Evolutionary conservation across 2,797 vertebrate species (phyloP).

Genomic region (Masticophis lateralis): DNA sequence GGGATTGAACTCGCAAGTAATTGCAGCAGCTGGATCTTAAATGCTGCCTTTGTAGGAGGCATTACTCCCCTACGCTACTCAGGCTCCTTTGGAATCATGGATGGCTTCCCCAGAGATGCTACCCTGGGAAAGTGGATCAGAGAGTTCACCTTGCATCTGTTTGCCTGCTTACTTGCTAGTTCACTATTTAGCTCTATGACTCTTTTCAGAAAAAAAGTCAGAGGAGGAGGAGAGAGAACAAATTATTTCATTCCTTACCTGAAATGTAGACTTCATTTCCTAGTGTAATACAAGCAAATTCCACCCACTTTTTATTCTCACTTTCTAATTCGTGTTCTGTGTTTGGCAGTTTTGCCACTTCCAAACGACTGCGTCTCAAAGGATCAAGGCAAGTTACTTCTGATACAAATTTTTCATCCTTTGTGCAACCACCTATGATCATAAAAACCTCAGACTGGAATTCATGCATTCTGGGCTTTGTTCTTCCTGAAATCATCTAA

Average conservation of each 20-base stretch:
- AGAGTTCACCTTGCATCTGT: not conserved
- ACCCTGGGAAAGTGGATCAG: not conserved
- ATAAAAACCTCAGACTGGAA: slow-evolving; percentile 96
- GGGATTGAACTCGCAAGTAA: too few species aligned
- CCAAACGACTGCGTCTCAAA: slow-evolving; percentile 89
- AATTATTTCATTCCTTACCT: slow-evolving; percentile 73
- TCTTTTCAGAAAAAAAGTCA: not conserved
- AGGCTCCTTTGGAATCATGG: not conserved
- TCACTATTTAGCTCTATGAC: not conserved
- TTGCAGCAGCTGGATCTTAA: too few species aligned
- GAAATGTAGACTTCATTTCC: slow-evolving; percentile 96
- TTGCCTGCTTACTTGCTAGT: not conserved
- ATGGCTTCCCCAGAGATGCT: not conserved
- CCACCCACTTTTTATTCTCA: slow-evolving; percentile 95
- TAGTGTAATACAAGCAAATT: slow-evolving; percentile 93
- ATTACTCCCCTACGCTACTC: too few species aligned
- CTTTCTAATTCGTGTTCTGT: slow-evolving; percentile 86
- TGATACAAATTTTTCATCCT: slow-evolving; percentile 92
- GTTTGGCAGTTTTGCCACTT: slow-evolving; percentile 89
- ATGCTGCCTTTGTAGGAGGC: too few species aligned
- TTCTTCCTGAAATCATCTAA: slow-evolving; percentile 92
- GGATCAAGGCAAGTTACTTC: slow-evolving; percentile 97
- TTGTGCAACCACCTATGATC: slow-evolving; percentile 96
- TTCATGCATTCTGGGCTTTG: slow-evolving; percentile 89
- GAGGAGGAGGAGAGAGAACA: not conserved